These are phyloP conservation scores for Orientallactaga sibirica DNA, from an alignment of 2,797 vertebrate species.

Conservation along the genomic window DNA sequence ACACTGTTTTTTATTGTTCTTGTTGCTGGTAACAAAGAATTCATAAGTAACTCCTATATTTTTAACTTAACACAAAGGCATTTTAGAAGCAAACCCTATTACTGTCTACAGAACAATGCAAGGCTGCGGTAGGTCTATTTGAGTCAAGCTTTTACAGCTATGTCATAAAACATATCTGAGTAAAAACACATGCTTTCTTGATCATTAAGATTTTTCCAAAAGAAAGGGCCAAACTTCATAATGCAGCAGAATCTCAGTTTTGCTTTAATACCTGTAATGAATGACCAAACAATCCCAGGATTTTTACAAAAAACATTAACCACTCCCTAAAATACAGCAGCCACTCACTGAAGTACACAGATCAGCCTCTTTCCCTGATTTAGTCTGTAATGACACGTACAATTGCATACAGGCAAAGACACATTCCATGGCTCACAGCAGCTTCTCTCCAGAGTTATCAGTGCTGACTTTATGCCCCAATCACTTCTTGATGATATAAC, in stretches of 20 bases:
- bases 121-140: constrained; percentile 88
- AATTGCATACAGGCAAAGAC: not conserved
- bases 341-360: constrained; percentile 28
- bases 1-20: constrained; percentile 7
- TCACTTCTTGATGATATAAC: not conserved
- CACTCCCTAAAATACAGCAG: constrained; percentile 76
- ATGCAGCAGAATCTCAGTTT: constrained; percentile 84
- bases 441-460: not conserved
- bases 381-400: constrained; percentile 45
- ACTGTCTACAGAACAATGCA: constrained; percentile 85
- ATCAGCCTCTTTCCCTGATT: constrained; percentile 65
- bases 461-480: not conserved
- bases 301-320: constrained; percentile 85
- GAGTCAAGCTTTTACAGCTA: constrained; percentile 87
- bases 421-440: not conserved
- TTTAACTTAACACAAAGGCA: constrained; percentile 82
- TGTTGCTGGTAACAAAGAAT: constrained; percentile 32
- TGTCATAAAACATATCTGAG: constrained; percentile 89
- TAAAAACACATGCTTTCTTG: constrained; percentile 89
- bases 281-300: constrained; percentile 82
- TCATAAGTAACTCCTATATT: constrained; percentile 77
- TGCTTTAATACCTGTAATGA: constrained; percentile 88
- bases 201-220: constrained; percentile 87
- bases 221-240: constrained; percentile 86
- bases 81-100: constrained; percentile 81